Evolutionary conservation across 2,888 invertebrate species (phyloP).

Genomic region (Ditylenchus weischeri): DNA sequence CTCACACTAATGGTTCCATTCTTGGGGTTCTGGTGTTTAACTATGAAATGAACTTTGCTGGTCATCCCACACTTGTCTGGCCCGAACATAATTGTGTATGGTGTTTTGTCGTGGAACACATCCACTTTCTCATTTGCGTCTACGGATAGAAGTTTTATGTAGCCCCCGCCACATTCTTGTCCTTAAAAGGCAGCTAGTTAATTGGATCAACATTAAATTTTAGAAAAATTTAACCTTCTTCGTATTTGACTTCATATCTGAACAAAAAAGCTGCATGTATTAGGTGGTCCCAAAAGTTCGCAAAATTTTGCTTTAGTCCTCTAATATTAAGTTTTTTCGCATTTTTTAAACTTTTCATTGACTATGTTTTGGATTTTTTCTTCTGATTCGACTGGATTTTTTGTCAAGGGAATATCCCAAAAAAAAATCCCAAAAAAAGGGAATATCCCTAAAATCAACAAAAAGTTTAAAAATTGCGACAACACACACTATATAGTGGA

Average conservation of each 20-base stretch:
- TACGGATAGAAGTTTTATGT: conserved; percentile 83
- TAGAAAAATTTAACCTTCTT: conserved; percentile 68
- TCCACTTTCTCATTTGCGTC: conserved; percentile 63
- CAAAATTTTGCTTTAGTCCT: too few relatives aligned
- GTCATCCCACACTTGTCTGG: conserved; percentile 98
- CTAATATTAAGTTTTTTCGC: too few relatives aligned
- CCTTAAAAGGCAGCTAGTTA: conserved; percentile 58
- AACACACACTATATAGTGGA: too few relatives aligned
- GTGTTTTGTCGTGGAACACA: conserved; percentile 74
- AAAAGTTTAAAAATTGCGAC: too few relatives aligned
- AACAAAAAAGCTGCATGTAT: neutral
- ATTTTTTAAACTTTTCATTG: too few relatives aligned
- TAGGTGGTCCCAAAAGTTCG: neutral
- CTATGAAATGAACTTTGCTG: conserved; percentile 84
- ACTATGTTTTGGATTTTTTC: too few relatives aligned
- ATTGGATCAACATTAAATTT: too few relatives aligned
- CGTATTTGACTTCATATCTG: conserved; percentile 68
- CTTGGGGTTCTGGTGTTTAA: conserved; percentile 87
- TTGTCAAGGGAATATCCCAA: too few relatives aligned
- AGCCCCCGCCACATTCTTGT: conserved; percentile 97
- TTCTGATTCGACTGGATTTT: too few relatives aligned
- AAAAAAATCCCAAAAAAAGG: too few relatives aligned
- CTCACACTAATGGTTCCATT: conserved; percentile 75
- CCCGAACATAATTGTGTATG: conserved; percentile 99
- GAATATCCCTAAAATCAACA: too few relatives aligned